These are phyloP conservation scores for Rousettus madagascariensis DNA, from an alignment of 2,797 vertebrate genomes.

Conservation along the genomic window DNA sequence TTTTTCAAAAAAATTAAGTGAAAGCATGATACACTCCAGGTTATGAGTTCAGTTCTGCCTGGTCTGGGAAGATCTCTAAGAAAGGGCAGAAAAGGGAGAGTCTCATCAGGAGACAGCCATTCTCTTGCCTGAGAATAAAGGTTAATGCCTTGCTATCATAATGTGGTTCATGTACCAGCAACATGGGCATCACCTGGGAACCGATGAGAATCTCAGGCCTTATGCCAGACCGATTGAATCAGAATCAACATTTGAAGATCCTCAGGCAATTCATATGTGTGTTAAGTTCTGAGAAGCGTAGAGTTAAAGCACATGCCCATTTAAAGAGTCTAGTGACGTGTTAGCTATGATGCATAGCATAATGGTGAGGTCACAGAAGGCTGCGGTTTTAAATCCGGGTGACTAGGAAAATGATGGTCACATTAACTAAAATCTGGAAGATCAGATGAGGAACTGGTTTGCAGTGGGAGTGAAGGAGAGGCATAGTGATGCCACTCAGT, in stretches of 20 bases:
- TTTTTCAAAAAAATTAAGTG: background rate
- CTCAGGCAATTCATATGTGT: background rate
- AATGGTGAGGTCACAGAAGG: background rate
- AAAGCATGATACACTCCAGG: background rate
- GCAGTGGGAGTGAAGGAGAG: background rate
- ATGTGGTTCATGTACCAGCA: background rate
- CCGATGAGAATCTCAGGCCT: background rate
- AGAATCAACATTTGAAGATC: background rate
- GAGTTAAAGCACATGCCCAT: background rate
- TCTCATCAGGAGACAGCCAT: background rate
- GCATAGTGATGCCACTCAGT: background rate
- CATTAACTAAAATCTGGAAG: background rate
- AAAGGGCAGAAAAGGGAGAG: background rate
- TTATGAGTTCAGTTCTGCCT: background rate
- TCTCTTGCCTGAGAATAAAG: background rate
- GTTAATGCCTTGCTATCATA: background rate
- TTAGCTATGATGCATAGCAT: accelerated
- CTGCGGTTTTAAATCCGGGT: background rate
- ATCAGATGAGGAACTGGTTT: conserved; percentile 43
- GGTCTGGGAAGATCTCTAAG: background rate
- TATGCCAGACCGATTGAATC: background rate
- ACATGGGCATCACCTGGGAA: too few relatives aligned
- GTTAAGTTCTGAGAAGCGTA: background rate
- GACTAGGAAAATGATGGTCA: background rate
- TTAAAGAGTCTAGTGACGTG: background rate